A percentile compares a stretch with the other conserved stretches of the same genome.
Conservation (phyloP, 2,797 vertebrate species). For the Momotus momota region DNA sequence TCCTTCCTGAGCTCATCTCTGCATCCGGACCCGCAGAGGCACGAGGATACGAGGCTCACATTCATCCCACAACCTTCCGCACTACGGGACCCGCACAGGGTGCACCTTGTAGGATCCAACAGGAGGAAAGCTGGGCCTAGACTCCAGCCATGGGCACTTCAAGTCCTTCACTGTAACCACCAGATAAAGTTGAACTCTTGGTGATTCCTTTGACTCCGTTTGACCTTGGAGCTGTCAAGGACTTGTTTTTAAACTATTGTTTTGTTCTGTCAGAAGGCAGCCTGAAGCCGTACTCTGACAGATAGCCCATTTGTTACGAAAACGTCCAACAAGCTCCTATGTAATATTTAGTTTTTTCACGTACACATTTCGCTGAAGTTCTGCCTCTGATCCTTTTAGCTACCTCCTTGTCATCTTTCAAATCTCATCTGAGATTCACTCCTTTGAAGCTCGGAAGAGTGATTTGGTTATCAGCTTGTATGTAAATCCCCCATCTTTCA, state of each 20-base stretch:
- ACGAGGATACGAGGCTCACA: accelerated
- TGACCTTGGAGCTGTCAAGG: not conserved
- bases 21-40: not conserved
- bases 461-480: not conserved
- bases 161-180: not conserved
- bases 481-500: not conserved
- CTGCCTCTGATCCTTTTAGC: not conserved
- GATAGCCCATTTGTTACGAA: not conserved
- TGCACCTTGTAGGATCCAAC: accelerated
- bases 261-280: not conserved
- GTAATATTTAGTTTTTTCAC: not conserved
- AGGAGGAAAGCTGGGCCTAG: not conserved
- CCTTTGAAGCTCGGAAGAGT: not conserved
- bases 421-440: not conserved
- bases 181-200: not conserved
- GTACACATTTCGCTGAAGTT: not conserved
- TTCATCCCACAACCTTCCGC: not conserved
- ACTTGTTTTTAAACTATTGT: not conserved
- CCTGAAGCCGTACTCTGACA: not conserved
- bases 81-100: not conserved
- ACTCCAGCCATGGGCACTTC: accelerated
- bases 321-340: not conserved
- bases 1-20: not conserved
- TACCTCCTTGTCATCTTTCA: not conserved
- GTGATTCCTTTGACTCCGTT: not conserved